A percentile compares a stretch with the other conserved stretches of the same genome.
phyloP scores from a whole-genome alignment of 2,113 vertebrate genomes.

The Atherinomorus stipes region DNA sequence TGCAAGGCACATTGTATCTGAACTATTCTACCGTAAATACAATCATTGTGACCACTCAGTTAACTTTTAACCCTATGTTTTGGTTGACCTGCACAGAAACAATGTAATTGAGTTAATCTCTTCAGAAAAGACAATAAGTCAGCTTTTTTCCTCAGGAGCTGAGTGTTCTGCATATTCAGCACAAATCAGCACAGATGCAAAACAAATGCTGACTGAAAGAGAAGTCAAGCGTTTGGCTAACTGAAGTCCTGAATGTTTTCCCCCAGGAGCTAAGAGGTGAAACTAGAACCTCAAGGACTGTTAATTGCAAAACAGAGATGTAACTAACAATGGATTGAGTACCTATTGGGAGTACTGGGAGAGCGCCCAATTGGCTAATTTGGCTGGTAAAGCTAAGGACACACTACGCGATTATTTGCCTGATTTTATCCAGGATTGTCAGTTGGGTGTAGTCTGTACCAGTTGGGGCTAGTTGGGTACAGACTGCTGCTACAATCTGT shows the following conservation, averaged over 20 bases:
- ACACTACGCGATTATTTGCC: no score
- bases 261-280: not conserved
- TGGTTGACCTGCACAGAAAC: slow-evolving; percentile 9
- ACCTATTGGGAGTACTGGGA: not conserved
- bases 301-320: not conserved
- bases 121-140: not conserved
- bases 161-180: not conserved
- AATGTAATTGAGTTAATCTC: slow-evolving; percentile 11
- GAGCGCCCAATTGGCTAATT: not conserved
- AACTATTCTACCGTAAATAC: not conserved
- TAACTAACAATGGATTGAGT: not conserved
- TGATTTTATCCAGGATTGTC: no score
- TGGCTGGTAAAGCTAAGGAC: not conserved
- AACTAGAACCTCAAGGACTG: not conserved
- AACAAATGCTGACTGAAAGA: not conserved
- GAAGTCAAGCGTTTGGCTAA: not conserved
- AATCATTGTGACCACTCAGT: not conserved
- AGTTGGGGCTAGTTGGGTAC: no score
- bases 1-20: not conserved
- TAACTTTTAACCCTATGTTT: slow-evolving; percentile 6
- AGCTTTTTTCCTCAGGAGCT: slow-evolving; percentile 10
- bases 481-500: no score
- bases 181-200: not conserved
- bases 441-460: no score
- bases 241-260: not conserved